Conservation (phyloP, 23 tunicate genomes). For the Styela plicata region DNA sequence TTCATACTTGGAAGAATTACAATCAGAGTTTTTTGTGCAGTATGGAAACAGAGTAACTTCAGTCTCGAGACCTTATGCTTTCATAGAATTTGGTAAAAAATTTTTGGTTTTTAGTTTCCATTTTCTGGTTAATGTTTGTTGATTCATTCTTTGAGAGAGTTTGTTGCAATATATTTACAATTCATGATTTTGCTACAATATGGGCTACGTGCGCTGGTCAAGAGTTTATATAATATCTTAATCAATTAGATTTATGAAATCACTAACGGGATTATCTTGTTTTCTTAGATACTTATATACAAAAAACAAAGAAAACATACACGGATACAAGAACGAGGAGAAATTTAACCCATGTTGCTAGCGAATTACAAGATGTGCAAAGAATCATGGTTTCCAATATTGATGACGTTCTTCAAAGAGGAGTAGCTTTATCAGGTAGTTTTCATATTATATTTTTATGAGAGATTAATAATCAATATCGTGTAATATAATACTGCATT, state of each 20-base stretch:
- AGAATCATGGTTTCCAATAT: constrained; percentile 96
- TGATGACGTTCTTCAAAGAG: constrained; percentile 89
- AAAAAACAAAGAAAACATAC: constrained; percentile 86
- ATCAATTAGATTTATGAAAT: too few species aligned
- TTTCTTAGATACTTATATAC: constrained; percentile 87
- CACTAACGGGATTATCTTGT: too few species aligned
- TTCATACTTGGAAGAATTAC: constrained; percentile 77
- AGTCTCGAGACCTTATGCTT: constrained; percentile 86
- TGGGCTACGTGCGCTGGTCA: too few species aligned
- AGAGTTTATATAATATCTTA: too few species aligned
- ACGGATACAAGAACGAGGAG: constrained; percentile 81
- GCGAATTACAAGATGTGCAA: constrained; percentile 96
- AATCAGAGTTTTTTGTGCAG: constrained; percentile 98
- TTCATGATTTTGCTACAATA: too few species aligned
- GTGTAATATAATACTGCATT: too few species aligned
- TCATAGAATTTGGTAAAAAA: constrained; percentile 91
- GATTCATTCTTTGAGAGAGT: too few species aligned
- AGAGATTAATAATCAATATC: too few species aligned
- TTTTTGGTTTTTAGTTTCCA: too few species aligned
- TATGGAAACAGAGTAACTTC: constrained; percentile 86
- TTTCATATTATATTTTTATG: too few species aligned
- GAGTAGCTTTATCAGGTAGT: constrained; percentile 69
- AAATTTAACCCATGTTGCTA: constrained; percentile 81
- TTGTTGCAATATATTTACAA: too few species aligned
- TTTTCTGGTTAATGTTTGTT: too few species aligned